Evolutionary conservation across 1,140 invertebrate genomes (phyloP).

Genomic region (Scaptomyza pallida): DNA sequence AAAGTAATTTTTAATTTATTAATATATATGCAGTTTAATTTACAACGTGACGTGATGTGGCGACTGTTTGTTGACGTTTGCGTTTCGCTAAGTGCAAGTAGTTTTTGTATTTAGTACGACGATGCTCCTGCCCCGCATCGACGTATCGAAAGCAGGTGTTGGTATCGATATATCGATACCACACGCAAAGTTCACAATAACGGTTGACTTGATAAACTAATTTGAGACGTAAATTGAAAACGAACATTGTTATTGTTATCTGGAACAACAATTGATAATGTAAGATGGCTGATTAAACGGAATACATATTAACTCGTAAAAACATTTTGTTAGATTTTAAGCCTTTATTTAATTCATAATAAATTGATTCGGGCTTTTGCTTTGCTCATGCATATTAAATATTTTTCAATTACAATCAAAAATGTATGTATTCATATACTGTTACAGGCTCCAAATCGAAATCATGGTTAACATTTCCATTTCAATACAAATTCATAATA

Average conservation of each 20-base stretch:
- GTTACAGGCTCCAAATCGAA: constrained; percentile 54
- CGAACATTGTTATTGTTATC: too few relatives aligned
- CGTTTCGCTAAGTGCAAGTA: constrained; percentile 28
- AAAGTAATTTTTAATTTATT: neutral
- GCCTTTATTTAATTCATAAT: constrained; percentile 20
- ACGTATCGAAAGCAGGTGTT: constrained; percentile 9
- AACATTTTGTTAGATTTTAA: neutral
- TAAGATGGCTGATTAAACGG: too few relatives aligned
- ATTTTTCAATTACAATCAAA: constrained; percentile 68
- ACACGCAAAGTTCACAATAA: constrained; percentile 8
- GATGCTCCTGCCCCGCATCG: constrained; percentile 9
- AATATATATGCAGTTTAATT: neutral
- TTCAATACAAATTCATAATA: constrained; percentile 36
- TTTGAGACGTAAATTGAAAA: neutral
- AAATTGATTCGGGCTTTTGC: constrained; percentile 41
- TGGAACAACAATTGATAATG: too few relatives aligned
- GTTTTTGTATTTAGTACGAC: constrained; percentile 25
- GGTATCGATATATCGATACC: constrained; percentile 28
- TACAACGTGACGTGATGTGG: constrained; percentile 38
- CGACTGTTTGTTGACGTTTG: constrained; percentile 46
- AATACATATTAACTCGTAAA: too few relatives aligned
- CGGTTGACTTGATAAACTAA: neutral
- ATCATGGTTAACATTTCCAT: constrained; percentile 58
- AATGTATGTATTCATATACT: constrained; percentile 55
- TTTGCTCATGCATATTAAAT: constrained; percentile 51